phyloP scores from a whole-genome alignment of 2,888 invertebrate genomes.

The Amphipoea lucens region DNA sequence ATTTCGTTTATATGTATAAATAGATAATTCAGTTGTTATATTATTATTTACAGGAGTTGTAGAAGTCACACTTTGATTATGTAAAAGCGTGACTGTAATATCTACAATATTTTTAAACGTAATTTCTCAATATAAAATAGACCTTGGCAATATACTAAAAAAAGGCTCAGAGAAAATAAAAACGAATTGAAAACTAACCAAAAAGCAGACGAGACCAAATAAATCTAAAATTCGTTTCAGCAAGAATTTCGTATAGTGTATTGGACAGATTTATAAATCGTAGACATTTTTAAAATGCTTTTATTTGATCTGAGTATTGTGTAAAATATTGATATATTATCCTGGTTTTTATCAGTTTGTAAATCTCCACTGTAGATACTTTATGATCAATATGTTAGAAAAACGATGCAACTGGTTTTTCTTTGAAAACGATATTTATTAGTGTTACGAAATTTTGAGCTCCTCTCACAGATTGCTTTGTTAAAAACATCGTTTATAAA shows the following conservation, averaged over 20 bases:
- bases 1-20: no score
- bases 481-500: constrained; percentile 20
- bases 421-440: constrained; percentile 10
- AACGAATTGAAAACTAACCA: background rate
- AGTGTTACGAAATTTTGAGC: background rate
- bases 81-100: background rate
- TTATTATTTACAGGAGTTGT: background rate
- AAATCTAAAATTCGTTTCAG: constrained; percentile 18
- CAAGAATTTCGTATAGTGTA: constrained; percentile 11
- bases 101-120: background rate
- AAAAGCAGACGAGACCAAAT: constrained; percentile 24
- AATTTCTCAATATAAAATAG: background rate
- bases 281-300: background rate
- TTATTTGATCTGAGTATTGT: constrained; percentile 8
- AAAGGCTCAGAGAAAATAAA: constrained; percentile 7
- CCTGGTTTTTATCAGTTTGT: background rate
- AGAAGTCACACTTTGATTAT: background rate
- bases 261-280: constrained; percentile 38
- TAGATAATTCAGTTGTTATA: background rate
- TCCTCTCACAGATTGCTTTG: background rate
- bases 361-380: background rate
- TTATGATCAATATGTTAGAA: background rate
- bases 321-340: constrained; percentile 20
- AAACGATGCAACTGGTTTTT: constrained; percentile 27
- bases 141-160: background rate